Evolutionary conservation across 2,113 vertebrate species (phyloP).

Genomic region (Micronycteris hirsuta): DNA sequence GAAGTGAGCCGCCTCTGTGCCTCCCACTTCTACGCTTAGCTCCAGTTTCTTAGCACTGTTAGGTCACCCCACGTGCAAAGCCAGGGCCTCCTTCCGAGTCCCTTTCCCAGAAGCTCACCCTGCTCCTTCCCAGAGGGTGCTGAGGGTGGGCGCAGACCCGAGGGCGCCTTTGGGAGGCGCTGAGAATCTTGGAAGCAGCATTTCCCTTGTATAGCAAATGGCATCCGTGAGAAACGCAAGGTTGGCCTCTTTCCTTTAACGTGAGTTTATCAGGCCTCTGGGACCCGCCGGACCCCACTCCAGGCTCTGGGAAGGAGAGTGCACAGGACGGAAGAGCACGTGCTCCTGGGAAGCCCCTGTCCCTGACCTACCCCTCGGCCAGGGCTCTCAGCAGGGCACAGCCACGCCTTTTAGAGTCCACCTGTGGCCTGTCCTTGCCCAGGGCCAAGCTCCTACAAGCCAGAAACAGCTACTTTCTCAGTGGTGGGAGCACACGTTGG

Average conservation of each 20-base stretch:
- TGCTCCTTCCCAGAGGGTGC: background rate
- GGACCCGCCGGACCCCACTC: background rate
- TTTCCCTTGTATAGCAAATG: background rate
- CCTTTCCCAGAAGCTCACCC: background rate
- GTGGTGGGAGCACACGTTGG: background rate
- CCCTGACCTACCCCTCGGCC: background rate
- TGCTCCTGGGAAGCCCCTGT: background rate
- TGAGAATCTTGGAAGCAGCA: background rate
- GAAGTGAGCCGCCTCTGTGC: fast-evolving
- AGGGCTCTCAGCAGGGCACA: background rate
- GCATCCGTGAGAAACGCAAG: background rate
- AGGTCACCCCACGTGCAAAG: background rate
- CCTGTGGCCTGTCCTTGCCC: background rate
- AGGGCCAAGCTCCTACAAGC: background rate
- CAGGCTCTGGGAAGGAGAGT: background rate
- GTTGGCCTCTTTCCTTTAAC: background rate
- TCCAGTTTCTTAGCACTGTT: background rate
- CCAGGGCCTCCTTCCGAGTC: background rate
- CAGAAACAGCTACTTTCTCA: background rate
- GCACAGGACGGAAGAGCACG: background rate
- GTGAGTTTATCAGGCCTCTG: background rate
- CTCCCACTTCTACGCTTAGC: background rate
- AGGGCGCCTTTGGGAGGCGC: background rate
- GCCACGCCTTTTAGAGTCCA: background rate
- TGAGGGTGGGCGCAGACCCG: background rate